Evolutionary conservation across 2,113 vertebrate genomes (phyloP), one percentile per base, ranked within the genome.

Genomic region (Galemys pyrenaicus): DNA sequence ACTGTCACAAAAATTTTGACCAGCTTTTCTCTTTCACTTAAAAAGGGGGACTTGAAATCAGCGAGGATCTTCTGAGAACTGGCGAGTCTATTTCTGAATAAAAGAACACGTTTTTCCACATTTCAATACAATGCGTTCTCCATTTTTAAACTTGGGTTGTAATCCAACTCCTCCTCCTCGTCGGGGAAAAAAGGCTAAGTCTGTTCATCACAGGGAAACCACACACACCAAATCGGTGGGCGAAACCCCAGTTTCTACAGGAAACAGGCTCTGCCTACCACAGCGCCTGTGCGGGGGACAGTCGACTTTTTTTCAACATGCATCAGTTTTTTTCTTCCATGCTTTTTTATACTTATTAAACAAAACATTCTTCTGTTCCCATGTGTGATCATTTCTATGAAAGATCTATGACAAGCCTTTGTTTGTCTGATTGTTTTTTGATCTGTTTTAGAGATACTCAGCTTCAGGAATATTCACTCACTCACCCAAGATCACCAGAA

Each of bases 41-140:
- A 82, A 86, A 65, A 88, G 77, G 39, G 91, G 77, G 91, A 91
- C 62, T 30, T 83, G 75, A 95, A 58, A n/a, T 65, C 78, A 82
- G 32, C 39, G 51, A 78, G 85, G 79, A 80, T 64, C 80, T 92
- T 91, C 78, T 62, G 60, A 92, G 65, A 86, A 89, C 83, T 17
- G 54, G 6, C 20, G 35, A 4, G 17, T 93, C 81, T 83, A 58
- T 80, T 87, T 78, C 62, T 74, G 44, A 89, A 87, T 19, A 68
- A 74, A 74, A 60, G 81, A 9, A 70, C 16, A 28, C 26, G 8
- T 85, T 41, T 71, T 35, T 77, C 81, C 84, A 87, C 88, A 24
- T 22, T 73, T 56, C 73, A 70, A 84, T 56, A 84, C 32, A 86
- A 32, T 67, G 54, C 75, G 60, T 65, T 93, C 87, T 73, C 35